Conservation (phyloP, 2,797 vertebrate genomes). For the Gymnothorax reevesii region DNA sequence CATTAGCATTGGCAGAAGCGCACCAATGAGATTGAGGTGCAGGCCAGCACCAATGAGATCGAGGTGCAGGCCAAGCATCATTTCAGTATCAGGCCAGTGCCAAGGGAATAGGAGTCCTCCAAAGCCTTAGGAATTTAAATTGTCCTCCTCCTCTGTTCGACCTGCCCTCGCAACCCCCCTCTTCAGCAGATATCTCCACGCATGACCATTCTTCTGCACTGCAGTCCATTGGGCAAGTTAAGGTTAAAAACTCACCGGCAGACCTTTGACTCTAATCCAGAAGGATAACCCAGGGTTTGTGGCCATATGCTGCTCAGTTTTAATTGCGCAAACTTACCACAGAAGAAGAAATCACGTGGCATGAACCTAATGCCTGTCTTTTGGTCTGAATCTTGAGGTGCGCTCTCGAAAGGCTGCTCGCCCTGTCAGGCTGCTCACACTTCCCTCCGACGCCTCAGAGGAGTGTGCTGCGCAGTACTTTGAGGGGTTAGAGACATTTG, state of each 20-base stretch:
- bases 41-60: neutral
- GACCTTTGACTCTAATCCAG: neutral
- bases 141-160: neutral
- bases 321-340: neutral
- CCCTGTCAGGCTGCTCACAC: neutral
- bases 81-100: neutral
- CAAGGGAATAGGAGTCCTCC: neutral
- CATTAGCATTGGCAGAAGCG: neutral
- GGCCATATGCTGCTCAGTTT: neutral
- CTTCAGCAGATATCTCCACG: neutral
- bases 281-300: neutral
- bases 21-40: neutral
- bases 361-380: neutral
- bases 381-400: neutral
- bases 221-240: neutral
- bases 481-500: neutral
- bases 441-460: neutral
- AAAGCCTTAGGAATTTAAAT: neutral
- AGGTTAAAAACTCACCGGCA: neutral
- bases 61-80: neutral
- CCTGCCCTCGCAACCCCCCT: too few relatives aligned
- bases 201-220: neutral
- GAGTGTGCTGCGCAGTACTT: neutral
- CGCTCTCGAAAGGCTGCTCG: neutral
- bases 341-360: neutral